Base-by-base conservation (phyloP, 2,797 vertebrate genomes). In the Mycteria americana region DNA sequence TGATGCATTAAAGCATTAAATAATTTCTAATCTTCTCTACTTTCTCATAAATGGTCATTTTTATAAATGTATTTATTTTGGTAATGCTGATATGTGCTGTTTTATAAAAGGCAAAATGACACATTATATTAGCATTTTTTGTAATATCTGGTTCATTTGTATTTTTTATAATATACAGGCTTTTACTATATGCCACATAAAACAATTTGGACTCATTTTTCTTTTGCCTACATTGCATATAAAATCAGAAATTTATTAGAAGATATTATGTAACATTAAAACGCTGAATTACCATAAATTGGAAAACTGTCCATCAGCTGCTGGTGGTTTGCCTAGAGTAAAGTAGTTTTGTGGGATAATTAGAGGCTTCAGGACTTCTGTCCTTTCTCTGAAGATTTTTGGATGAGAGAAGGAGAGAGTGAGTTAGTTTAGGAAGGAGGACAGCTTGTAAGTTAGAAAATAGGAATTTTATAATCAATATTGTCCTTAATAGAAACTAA, bases 1-100 rank as follows among this genome's bases (percentile, higher is more conserved):
- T 96, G 94, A 64, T 62, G 83, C 75, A 93, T 96, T 95, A 94
- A 89, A 92, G 37, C 60, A 57, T 57, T 89, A 65, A 90, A 95
- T 84, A 85, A 84, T 88, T 90, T 81, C 18, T 82, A 86, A 30
- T 96, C 59, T 53, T 92, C 74, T 91, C 4, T 95, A 76, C 88
- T 97, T 97, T 94, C 39, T 87, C 81, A 31, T 96, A 96, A 97
- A 93, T 86, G 81, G 19, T 80, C 37, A 27, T 93, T 95, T 74
- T 92, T 79, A 91, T 87, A 76, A 94, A 92, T 86, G 53, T 86
- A 50, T 89, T 94, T 95, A 87, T 93, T 97, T 97, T 94, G 76
- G 69, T 92, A 53, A 8, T 78, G 46, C 68, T 92, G 82, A 82
- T 95, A 85, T 57, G 33, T 46, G 62, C 31, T 92, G 24, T 79